Conservation (phyloP, 2,797 vertebrate genomes). For the Sphaeramia orbicularis region DNA sequence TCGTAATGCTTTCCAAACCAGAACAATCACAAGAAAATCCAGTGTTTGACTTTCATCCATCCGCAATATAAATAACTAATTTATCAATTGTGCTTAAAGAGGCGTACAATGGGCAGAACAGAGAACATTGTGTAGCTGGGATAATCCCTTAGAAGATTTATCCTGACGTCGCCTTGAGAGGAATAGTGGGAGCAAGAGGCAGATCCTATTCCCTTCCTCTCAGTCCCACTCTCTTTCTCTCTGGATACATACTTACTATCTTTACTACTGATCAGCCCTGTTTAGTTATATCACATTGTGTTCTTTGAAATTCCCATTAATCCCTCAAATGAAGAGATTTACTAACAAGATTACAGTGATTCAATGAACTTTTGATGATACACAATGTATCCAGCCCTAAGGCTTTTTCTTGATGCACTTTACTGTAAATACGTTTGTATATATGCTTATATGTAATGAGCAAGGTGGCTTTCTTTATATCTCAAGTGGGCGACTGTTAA, state of each 20-base stretch:
- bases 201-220: conserved; percentile 66
- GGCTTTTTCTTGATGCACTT: conserved; percentile 67
- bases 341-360: conserved; percentile 78
- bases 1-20: conserved; percentile 69
- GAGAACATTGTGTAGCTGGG: conserved; percentile 85
- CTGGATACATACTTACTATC: conserved; percentile 80
- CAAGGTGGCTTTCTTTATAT: conserved; percentile 47
- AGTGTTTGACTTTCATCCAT: conserved; percentile 75
- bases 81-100: conserved; percentile 88
- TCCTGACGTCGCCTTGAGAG: conserved; percentile 83
- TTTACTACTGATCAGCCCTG: conserved; percentile 75
- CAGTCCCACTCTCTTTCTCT: conserved; percentile 64
- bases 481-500: conserved; percentile 51
- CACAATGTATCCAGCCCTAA: conserved; percentile 63
- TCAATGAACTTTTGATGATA: conserved; percentile 76
- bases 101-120: conserved; percentile 84
- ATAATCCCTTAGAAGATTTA: conserved; percentile 88
- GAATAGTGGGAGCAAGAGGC: conserved; percentile 77
- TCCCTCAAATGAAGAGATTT: conserved; percentile 86
- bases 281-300: conserved; percentile 83
- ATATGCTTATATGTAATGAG: conserved; percentile 38
- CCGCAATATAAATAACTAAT: conserved; percentile 87
- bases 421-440: conserved; percentile 19
- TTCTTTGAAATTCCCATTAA: conserved; percentile 87
- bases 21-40: conserved; percentile 75